Base-by-base conservation (phyloP, 1,140 invertebrate species). In the Lucilia sericata region DNA sequence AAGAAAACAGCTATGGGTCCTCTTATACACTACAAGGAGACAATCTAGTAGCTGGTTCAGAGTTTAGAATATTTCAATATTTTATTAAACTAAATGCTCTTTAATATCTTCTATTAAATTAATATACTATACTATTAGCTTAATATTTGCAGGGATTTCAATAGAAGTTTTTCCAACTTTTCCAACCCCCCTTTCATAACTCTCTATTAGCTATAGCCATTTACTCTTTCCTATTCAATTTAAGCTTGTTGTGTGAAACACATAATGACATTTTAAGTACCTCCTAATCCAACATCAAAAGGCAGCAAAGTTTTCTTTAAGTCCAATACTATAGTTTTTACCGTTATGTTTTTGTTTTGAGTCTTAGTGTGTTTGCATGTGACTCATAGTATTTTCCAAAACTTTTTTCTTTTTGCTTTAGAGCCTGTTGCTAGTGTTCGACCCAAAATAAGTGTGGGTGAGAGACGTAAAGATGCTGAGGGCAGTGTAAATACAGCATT, bases 341-440 rank as follows among this genome's bases (percentile, higher is more conserved):
- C 36, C 7, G 91, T 88, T 91, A 86, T 17, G 17, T 17, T 76
- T 76, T 42, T 76, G 25, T 76, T 42, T 76, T 76, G 17, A 42
- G n/a, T 2, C n/a, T 34, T 25, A 13, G 19, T 10, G 12, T 81
- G 49, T 74, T 92, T 94, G 84, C 51, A 88, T 94, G 82, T 89
- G 94, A 42, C 42, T 42, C 42, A 42, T 42, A 42, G 3, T 0
- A 12, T 47, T 42, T 78, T 82, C 60, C 19, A 3, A 34, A 5
- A 65, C 65, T 47, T 8, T 82, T 13, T 55, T 42, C 8, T 82
- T 42, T 75, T 76, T 74, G 17, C 82, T 82, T 5, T 92, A 95
- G 95, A 95, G 90, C 94, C 95, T 21, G 93, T 95, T 87, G 94
- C 94, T 88, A 95, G 93, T 90, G 94, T 94, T 87, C 92, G 94